phyloP scores from a whole-genome alignment of 2,888 invertebrate genomes.

The Exephanes ischioxanthus region DNA sequence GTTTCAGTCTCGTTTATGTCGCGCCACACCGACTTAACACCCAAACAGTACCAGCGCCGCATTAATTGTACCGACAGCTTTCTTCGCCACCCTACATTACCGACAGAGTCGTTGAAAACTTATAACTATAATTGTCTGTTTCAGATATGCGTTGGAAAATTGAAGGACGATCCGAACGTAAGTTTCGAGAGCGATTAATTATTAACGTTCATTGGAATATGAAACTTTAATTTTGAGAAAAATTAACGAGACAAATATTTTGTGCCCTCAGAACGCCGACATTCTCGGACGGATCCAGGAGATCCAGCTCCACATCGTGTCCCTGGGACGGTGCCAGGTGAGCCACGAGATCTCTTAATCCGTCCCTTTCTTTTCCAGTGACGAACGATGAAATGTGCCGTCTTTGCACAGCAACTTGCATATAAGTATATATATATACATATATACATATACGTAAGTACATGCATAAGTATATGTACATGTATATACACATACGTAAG shows the following conservation, averaged over 20 bases:
- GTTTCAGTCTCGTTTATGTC: constrained; percentile 54
- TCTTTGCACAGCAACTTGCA: constrained; percentile 8
- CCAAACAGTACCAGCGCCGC: constrained; percentile 17
- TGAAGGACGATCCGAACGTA: constrained; percentile 87
- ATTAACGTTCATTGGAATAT: not conserved
- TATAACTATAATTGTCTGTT: not conserved
- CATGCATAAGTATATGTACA: not conserved
- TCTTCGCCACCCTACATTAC: not conserved
- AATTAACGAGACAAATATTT: not conserved
- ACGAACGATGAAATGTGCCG: constrained; percentile 5
- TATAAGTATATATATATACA: not conserved
- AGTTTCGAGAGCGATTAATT: constrained; percentile 74
- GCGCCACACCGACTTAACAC: constrained; percentile 36
- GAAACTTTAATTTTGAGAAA: not conserved
- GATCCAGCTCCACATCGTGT: constrained; percentile 87
- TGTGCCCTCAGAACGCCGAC: constrained; percentile 85
- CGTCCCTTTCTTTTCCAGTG: not conserved
- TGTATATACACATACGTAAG: not conserved
- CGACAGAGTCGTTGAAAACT: constrained; percentile 1
- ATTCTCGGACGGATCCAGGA: constrained; percentile 87
- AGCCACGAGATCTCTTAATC: constrained; percentile 75
- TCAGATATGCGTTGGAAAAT: constrained; percentile 87
- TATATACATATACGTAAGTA: not conserved
- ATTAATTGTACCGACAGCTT: constrained; percentile 7
- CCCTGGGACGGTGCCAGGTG: constrained; percentile 88